Evolutionary conservation across 37 sponge, comb jelly and placozoan species (phyloP), one percentile per base, ranked within the genome.

Genomic region (Aplysina aerophoba): DNA sequence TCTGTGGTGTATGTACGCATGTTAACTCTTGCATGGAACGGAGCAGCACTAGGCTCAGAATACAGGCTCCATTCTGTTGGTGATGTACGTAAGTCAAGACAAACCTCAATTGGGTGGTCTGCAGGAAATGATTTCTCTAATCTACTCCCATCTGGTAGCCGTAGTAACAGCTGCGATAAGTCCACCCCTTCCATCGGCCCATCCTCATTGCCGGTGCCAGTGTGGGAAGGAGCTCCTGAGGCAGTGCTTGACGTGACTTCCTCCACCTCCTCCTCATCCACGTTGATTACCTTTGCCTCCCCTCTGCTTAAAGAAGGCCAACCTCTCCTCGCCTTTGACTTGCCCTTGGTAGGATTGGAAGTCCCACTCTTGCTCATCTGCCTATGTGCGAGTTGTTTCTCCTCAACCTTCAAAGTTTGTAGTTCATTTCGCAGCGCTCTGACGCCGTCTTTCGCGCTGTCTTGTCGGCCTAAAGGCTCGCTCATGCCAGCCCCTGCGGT

Each of bases 81-180:
- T n/a, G n/a, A n/a, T 14, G 65, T 37, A 30, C 25, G 2, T 31
- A 3, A 24, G 27, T 55, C 0, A 12, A 27, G 4, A 21, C 83
- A 82, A 37, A 95, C 95, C 83, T 86, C 25, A 20, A 95, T 68
- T 31, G 90, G 93, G 55, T 86, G 56, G 55, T 78, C 39, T 44
- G 82, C 59, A 16, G 82, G n/a, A 31, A 95, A 92, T 8, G 41
- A 24, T 44, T 89, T 82, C 59, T 87, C 87, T 24, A 89, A 3
- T 38, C 95, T 58, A 39, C 25, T 25, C 22, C 95, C 95, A 85
- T 89, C 80, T 0, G 93, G 95, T 19, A 92, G 60, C 27, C 95
- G 62, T 34, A 95, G 37, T 31, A 95, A 25, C 14, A 95, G 53
- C 17, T 63, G 74, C 15, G 73, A 53, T 6, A 84, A 24, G 0